A percentile compares a stretch with the other conserved stretches of the same genome.
These are phyloP conservation scores for Ellobius talpinus DNA, from an alignment of 2,113 vertebrate species.

Conservation along the genomic window DNA sequence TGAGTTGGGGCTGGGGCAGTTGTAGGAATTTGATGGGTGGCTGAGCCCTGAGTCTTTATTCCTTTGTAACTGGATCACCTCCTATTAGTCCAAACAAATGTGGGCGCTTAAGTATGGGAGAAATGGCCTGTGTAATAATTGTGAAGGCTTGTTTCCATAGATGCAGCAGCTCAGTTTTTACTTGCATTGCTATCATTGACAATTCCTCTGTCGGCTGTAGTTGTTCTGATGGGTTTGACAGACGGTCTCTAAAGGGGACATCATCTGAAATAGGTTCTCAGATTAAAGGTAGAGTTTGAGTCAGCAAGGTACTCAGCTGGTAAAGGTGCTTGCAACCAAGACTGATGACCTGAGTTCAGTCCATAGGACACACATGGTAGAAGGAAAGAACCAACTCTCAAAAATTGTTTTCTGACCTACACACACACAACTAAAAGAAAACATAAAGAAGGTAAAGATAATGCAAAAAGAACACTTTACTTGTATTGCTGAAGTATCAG, in stretches of 20 bases:
- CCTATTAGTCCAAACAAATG: neutral
- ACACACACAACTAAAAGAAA: neutral
- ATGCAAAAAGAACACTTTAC: no score
- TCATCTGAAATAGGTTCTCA: neutral
- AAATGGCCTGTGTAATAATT: neutral
- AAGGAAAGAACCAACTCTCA: neutral
- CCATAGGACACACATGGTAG: neutral
- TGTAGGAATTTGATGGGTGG: neutral
- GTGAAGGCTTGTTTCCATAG: neutral
- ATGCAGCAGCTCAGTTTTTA: neutral
- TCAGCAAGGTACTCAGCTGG: neutral
- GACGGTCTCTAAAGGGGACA: neutral
- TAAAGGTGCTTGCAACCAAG: neutral
- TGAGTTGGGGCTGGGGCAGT: neutral
- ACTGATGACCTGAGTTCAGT: neutral
- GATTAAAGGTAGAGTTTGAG: neutral
- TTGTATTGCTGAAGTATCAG: neutral
- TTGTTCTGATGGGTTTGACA: conserved; percentile 8
- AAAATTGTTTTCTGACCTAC: neutral
- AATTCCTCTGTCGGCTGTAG: neutral
- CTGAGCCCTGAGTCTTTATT: neutral
- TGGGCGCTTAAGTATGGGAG: neutral
- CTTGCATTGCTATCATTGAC: neutral
- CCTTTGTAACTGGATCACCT: neutral
- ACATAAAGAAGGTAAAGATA: neutral